Percentiles rank a stretch among this genome's conserved stretches.
phyloP scores from a whole-genome alignment of 2,113 vertebrate species.

The Nyctibius bracteatus region DNA sequence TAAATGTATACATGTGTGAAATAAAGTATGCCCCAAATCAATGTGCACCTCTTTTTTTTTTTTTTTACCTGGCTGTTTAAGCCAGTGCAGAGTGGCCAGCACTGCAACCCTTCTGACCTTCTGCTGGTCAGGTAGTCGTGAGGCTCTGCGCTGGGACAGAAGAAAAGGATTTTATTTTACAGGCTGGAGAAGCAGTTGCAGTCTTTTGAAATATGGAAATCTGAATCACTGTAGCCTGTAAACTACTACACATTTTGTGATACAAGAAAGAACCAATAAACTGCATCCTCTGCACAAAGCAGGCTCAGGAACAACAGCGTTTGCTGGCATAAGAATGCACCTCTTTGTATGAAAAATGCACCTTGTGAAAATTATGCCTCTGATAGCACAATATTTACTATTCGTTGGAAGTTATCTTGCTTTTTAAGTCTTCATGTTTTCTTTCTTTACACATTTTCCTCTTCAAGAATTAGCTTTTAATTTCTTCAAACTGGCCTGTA shows the following conservation, averaged over 20 bases:
- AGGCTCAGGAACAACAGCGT: neutral
- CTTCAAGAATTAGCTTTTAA: neutral
- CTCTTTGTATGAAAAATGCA: neutral
- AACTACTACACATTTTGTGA: neutral
- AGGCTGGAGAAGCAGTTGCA: neutral
- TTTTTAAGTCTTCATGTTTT: neutral
- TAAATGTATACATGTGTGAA: neutral
- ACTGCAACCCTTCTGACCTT: neutral
- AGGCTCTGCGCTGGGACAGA: neutral
- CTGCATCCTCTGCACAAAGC: neutral
- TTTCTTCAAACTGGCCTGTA: neutral
- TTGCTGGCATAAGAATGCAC: neutral
- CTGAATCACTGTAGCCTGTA: neutral
- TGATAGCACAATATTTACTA: neutral
- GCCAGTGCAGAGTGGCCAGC: neutral
- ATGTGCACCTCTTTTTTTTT: neutral
- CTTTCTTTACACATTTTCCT: neutral
- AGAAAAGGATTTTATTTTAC: neutral
- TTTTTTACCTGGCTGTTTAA: neutral
- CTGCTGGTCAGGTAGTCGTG: neutral
- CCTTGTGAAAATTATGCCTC: neutral
- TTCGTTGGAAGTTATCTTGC: neutral
- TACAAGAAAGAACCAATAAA: neutral
- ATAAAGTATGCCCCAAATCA: neutral
- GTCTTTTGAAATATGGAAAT: neutral